phyloP scores from a whole-genome alignment of 2,888 invertebrate species.

The Cancer borealis region DNA sequence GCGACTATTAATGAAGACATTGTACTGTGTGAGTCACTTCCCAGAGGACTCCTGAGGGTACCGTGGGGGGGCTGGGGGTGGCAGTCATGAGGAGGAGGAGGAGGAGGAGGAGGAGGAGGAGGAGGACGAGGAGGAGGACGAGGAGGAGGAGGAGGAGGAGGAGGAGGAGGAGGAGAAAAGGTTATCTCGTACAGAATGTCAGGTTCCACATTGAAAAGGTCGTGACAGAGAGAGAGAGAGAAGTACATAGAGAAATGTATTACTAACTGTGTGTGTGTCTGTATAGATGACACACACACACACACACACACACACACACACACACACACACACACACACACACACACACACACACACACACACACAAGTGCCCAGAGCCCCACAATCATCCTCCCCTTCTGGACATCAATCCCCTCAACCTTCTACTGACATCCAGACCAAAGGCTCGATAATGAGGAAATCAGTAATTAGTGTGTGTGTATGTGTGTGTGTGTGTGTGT shows the following conservation, averaged over 20 bases:
- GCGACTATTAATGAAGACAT: conserved; percentile 29
- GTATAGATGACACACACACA: too few species aligned
- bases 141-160: not conserved
- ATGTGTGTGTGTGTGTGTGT: not conserved
- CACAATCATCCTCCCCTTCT: not conserved
- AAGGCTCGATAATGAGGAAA: conserved; percentile 21
- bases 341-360: too few species aligned
- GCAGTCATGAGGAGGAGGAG: not conserved
- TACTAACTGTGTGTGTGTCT: too few species aligned
- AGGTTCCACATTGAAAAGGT: not conserved
- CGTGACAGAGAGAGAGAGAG: not conserved
- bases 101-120: not conserved
- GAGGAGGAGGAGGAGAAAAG: not conserved
- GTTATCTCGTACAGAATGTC: not conserved
- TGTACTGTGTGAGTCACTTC: conserved; percentile 22
- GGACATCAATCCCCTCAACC: not conserved
- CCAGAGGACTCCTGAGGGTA: not conserved
- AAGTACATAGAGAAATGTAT: not conserved
- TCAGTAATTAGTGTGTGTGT: not conserved
- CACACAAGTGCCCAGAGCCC: too few species aligned
- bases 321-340: too few species aligned
- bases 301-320: too few species aligned
- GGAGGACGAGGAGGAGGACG: not conserved
- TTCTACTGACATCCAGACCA: not conserved
- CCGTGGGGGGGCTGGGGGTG: not conserved